Base-by-base conservation (phyloP, 2,888 invertebrate species). In the Apodemia hepburni region DNA sequence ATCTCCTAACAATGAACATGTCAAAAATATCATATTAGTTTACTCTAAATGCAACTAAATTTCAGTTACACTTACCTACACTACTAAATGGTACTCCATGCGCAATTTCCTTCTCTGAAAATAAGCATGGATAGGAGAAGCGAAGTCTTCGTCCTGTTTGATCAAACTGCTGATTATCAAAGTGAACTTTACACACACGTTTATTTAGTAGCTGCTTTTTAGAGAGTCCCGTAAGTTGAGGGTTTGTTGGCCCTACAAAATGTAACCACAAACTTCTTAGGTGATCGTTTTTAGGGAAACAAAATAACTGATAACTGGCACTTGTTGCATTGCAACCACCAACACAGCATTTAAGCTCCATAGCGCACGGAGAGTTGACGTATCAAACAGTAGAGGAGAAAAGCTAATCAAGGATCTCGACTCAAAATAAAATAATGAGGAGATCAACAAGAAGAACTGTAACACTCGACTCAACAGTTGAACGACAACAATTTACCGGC, bases 321-420 rank as follows among this genome's bases (percentile, higher is more conserved):
- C 27, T 60, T 17, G 60, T 60, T 60, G 60, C 60, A 47, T 29
- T 60, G 49, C 60, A 60, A 60, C 60, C 60, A 60, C 60, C 60
- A 33, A 60, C 60, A 60, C 60, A 60, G 27, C 60, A 60, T 27
- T 60, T 60, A 27, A 60, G 47, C 27, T 17, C 60, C 60, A 60
- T 60, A 8, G 49, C 47, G 47, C 3, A 33, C 5, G 15, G 18
- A 47, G 27, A 59, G 59, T 7, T 35, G 18, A 17, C 9, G 33
- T 59, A 59, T 59, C 59, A 12, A 33, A 59, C 18, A 22, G 42
- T 18, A 38, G 8, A 59, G 42, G 59, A 59, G 59, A 17, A 59
- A 38, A 38, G 59, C 38, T 35, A 38, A 59, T 59, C 38, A 35
- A 35, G 42, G 33, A 59, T 59, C 59, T 59, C 59, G 35, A 58